Evolutionary conservation across 1,140 invertebrate species (phyloP), one percentile per base, ranked within the genome.

Genomic region (Neomicropteryx cornuta): DNA sequence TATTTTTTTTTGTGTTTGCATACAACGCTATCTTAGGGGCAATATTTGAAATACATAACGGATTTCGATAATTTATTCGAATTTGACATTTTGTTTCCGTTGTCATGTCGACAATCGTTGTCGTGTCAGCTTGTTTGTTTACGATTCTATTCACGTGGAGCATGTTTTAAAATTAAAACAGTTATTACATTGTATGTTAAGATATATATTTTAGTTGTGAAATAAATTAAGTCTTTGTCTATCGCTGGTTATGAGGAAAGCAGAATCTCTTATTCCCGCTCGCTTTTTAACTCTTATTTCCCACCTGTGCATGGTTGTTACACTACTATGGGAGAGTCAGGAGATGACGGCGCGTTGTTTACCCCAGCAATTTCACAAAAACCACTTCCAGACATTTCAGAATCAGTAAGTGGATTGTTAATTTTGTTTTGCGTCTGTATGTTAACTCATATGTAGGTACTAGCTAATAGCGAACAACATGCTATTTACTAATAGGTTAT

Each of bases 401-500:
- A 68, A 49, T 48, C 57, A 62, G 71, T 73, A 55, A 69, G 70
- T 65, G n/a, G n/a, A n/a, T n/a, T n/a, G n/a, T n/a, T n/a, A n/a
- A n/a, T n/a, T 17, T 33, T 29, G 20, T 38, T 19, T 8, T n/a
- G 2, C 16, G 5, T n/a, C 16, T 2, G 18, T 28, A 27, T 13
- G 24, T 42, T 43, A 22, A 16, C 23, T 5, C 2, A 2, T 14
- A 17, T 39, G 8, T 39, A 35, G 5, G 32, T 16, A 16, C 17
- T 33, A 35, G 43, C 6, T 21, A 29, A 23, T 8, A 16, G 17
- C 24, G 6, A 35, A 20, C 24, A 42, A 28, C 14, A 40, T n/a
- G n/a, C n/a, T n/a, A n/a, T n/a, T n/a, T n/a, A n/a, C n/a, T n/a
- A n/a, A n/a, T n/a, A n/a, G n/a, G 17, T 18, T 38, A 30, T 22